Evolutionary conservation across 2,797 vertebrate genomes (phyloP).

Genomic region (Eospalax fontanierii): DNA sequence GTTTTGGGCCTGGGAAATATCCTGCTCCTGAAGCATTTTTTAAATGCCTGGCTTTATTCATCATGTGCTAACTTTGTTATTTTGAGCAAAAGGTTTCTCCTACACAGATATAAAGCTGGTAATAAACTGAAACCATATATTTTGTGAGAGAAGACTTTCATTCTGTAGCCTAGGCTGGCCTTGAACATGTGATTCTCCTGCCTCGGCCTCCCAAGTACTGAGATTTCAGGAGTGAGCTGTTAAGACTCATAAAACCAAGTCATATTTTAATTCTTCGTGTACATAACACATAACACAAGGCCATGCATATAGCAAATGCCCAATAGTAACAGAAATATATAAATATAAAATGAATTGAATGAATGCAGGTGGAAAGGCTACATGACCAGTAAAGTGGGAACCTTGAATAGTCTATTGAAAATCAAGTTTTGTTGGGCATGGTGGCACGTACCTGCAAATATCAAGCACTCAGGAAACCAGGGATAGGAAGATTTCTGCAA

Average conservation of each 20-base stretch:
- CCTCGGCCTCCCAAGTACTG: background rate
- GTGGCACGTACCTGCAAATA: background rate
- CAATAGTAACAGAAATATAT: background rate
- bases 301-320: background rate
- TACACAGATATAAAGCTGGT: slow-evolving; percentile 3
- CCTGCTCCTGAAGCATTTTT: slow-evolving; percentile 7
- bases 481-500: background rate
- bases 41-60: slow-evolving; percentile 2
- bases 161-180: background rate
- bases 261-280: slow-evolving; percentile 19
- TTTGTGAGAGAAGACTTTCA: too few species aligned
- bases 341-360: background rate
- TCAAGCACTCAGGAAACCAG: background rate
- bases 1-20: slow-evolving; percentile 13
- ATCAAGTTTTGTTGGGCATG: background rate
- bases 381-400: background rate
- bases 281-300: background rate
- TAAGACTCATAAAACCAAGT: background rate
- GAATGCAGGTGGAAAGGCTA: background rate
- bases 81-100: slow-evolving; percentile 20
- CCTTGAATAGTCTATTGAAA: background rate
- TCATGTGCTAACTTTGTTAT: slow-evolving; percentile 2
- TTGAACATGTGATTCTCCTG: background rate
- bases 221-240: background rate
- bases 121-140: slow-evolving; percentile 7